phyloP scores from a whole-genome alignment of 2,888 invertebrate species.

The Nysson spinosus region DNA sequence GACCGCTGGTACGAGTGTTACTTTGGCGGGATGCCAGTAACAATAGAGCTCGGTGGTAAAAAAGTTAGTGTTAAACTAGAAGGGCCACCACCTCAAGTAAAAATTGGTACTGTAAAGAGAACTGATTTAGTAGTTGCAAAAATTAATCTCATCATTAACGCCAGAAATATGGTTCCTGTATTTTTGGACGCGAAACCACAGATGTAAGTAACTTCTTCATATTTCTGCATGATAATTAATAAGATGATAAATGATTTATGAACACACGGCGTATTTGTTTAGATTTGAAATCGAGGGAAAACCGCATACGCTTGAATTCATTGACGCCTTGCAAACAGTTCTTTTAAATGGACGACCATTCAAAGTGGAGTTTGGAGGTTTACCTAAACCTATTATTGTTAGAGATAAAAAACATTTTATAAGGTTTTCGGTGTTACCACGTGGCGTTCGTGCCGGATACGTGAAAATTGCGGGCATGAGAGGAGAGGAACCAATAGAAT shows the following conservation, averaged over 20 bases:
- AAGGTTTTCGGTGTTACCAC: conserved; percentile 88
- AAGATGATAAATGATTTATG: neutral
- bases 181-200: conserved; percentile 92
- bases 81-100: conserved; percentile 95
- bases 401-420: conserved; percentile 89
- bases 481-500: conserved; percentile 77
- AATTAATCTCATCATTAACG: conserved; percentile 90
- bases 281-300: conserved; percentile 85
- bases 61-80: conserved; percentile 89
- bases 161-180: conserved; percentile 86
- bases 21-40: conserved; percentile 92
- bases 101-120: conserved; percentile 88
- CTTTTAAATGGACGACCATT: conserved; percentile 88
- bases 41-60: conserved; percentile 88
- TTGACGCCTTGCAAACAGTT: conserved; percentile 86
- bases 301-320: conserved; percentile 87
- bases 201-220: conserved; percentile 75
- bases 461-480: conserved; percentile 87
- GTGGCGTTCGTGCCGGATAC: conserved; percentile 85
- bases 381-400: conserved; percentile 88
- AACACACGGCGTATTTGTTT: neutral
- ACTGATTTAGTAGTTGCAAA: conserved; percentile 91
- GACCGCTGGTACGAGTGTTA: conserved; percentile 93
- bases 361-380: conserved; percentile 89
- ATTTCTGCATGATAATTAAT: neutral